Base-by-base conservation (phyloP, 2,888 invertebrate species). In the Nomada fabriciana region DNA sequence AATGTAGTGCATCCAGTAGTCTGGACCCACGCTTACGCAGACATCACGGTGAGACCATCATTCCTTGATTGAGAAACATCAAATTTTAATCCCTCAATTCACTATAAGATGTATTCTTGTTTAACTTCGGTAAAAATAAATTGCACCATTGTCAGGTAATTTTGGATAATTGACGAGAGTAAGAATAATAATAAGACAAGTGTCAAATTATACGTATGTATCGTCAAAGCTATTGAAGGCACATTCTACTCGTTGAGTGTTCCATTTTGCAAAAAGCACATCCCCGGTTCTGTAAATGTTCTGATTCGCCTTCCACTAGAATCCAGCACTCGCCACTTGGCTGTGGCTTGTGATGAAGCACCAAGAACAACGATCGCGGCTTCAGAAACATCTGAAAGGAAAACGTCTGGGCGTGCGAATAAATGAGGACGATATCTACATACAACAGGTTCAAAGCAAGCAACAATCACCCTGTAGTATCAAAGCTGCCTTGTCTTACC, bases 1-100 rank as follows among this genome's bases (percentile, higher is more conserved):
- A 97, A 94, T 7, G 94, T 94, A 2, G 95, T 96, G 10, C 98
- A 98, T 89, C 98, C 97, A 25, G 96, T 98, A 9, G 97, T 98
- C 18, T 99, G 99, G 99, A 99, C 99, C 0, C 98, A 99, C 90
- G 97, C 98, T 13, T 98, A 98, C 92, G 97, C 97, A 42, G 98
- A 99, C 92, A 95, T 96, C 82, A 97, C 97, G 92, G 98, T 98
- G 94, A 94, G 94, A 87, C 53, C 61, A 60, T 59, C 15, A 13
- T 47, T 15, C 47, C 13, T 47, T 47, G 47, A 13, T 47, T 7
- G 36, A 7, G 36, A 36, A 15, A 47, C 1, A 13, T 47, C 13
- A 47, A 47, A 11, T 47, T 15, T 11, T 15, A 15, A 47, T 11
- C 15, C 2, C 15, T 1, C 47, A 15, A 3, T 10, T 47, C 47